These are phyloP conservation scores for Strigamia crassipes DNA, from an alignment of 2,888 invertebrate species.

Conservation along the genomic window DNA sequence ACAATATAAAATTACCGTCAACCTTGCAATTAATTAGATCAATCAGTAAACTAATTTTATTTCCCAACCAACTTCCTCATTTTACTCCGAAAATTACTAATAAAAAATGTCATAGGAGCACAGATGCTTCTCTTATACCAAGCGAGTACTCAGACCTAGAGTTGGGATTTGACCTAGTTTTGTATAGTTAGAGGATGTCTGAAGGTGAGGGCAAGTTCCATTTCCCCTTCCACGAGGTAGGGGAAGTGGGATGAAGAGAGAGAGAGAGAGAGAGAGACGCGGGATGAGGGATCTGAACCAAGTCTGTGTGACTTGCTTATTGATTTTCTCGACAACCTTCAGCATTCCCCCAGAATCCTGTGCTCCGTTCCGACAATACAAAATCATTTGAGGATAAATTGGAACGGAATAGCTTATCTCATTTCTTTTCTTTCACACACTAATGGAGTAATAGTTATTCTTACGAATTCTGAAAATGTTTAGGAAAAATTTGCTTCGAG, in stretches of 20 bases:
- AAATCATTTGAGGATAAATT: slow-evolving; percentile 7
- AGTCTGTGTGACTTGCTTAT: slow-evolving; percentile 11
- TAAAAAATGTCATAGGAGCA: slow-evolving; percentile 4
- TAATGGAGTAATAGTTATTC: neutral
- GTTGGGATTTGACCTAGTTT: slow-evolving; percentile 28
- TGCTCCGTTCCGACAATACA: neutral
- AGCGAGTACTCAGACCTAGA: neutral
- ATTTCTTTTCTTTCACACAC: no score
- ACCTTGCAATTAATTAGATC: slow-evolving; percentile 20
- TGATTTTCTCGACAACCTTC: slow-evolving; percentile 29
- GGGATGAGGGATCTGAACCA: slow-evolving; percentile 22
- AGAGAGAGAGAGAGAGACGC: neutral
- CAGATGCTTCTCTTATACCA: slow-evolving; percentile 1
- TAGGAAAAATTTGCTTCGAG: neutral
- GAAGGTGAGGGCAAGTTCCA: slow-evolving; percentile 36
- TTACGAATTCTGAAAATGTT: neutral
- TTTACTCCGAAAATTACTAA: neutral
- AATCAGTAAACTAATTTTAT: slow-evolving; percentile 10
- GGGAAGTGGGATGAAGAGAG: slow-evolving; percentile 8
- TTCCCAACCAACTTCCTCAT: neutral
- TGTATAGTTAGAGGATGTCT: slow-evolving; percentile 34
- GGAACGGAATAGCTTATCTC: neutral
- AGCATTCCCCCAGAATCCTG: neutral
- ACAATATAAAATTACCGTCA: neutral
- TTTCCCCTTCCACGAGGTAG: neutral